Conservation (phyloP, 2,113 vertebrate genomes). For the Lasiurus cinereus region DNA sequence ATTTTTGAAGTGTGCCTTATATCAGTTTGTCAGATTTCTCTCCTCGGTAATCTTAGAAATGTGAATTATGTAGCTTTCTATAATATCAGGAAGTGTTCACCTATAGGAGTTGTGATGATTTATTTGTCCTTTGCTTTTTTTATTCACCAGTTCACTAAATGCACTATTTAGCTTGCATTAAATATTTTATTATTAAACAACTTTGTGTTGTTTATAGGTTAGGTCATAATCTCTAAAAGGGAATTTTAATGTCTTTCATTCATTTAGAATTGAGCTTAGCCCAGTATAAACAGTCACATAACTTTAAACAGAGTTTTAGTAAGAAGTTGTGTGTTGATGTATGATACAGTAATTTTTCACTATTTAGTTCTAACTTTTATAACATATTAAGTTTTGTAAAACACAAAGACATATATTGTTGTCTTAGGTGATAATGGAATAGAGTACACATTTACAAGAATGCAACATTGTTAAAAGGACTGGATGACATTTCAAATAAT, state of each 20-base stretch:
- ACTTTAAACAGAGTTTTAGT: background rate
- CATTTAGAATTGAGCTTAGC: background rate
- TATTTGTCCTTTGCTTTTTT: background rate
- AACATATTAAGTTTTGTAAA: background rate
- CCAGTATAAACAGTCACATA: constrained; percentile 17
- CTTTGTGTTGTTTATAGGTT: constrained; percentile 1
- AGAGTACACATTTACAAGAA: constrained; percentile 19
- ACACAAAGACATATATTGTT: background rate
- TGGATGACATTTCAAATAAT: constrained; percentile 9
- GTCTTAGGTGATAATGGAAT: background rate
- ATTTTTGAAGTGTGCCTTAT: background rate
- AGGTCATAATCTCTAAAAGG: background rate
- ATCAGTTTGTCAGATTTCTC: background rate
- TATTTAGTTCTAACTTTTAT: constrained; percentile 26
- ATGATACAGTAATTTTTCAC: background rate
- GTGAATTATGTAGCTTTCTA: background rate
- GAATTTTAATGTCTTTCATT: background rate
- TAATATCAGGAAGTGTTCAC: background rate
- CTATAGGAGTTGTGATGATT: background rate
- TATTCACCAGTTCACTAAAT: background rate
- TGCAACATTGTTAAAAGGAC: background rate
- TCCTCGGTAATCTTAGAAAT: background rate
- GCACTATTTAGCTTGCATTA: background rate
- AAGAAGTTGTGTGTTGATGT: background rate
- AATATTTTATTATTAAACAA: background rate